Conservation (phyloP, 1,140 invertebrate genomes). For the Diuraphis noxia region DNA sequence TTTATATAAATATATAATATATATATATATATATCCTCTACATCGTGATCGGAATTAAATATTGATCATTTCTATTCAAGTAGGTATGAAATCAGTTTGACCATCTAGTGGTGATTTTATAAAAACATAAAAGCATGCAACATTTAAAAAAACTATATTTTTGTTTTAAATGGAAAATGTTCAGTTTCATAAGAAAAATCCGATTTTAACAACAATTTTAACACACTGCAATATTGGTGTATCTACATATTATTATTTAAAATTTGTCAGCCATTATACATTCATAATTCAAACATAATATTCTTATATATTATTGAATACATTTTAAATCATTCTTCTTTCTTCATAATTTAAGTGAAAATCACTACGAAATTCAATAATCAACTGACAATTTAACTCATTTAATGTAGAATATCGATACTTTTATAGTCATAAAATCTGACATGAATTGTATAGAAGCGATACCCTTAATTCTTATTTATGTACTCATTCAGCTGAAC, state of each 20-base stretch:
- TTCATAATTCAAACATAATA: background rate
- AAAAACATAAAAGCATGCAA: too few species aligned
- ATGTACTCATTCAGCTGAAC: too few species aligned
- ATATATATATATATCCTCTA: too few species aligned
- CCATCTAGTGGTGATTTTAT: too few species aligned
- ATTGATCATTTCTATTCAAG: too few species aligned
- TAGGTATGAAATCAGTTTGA: too few species aligned
- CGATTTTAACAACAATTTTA: background rate
- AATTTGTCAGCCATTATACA: background rate
- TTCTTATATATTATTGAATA: background rate
- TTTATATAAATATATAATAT: too few species aligned
- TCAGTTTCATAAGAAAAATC: background rate
- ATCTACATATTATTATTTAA: background rate
- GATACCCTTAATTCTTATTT: background rate
- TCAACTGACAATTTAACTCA: background rate
- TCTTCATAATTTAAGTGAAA: background rate
- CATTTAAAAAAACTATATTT: too few species aligned
- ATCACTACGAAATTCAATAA: too few species aligned
- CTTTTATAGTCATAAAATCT: background rate
- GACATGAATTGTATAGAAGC: background rate
- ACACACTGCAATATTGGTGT: background rate
- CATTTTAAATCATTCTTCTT: background rate
- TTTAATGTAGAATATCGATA: background rate
- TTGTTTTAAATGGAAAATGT: background rate
- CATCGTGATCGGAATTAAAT: too few species aligned